phyloP scores from a whole-genome alignment of 2,888 invertebrate species.

The Phoenoteleia sp. region DNA sequence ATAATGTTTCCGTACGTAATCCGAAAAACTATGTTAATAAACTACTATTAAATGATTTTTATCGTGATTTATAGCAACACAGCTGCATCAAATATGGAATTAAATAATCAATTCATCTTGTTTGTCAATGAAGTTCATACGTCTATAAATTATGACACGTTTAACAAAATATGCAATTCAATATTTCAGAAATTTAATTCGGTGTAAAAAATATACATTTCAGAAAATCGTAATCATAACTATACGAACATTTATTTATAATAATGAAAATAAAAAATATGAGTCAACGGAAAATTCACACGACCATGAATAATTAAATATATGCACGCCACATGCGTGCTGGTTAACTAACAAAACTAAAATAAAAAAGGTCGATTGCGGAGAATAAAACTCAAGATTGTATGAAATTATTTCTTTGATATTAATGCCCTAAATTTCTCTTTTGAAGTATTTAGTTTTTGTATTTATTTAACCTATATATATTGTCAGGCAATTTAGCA shows the following conservation, averaged over 20 bases:
- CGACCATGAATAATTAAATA: slow-evolving; percentile 52
- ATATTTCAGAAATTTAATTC: too few relatives aligned
- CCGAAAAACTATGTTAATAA: too few relatives aligned
- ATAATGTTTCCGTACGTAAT: too few relatives aligned
- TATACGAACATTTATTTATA: too few relatives aligned
- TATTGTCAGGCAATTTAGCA: too few relatives aligned
- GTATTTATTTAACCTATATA: not conserved
- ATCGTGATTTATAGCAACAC: not conserved
- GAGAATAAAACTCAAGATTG: slow-evolving; percentile 32
- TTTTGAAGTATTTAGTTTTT: not conserved
- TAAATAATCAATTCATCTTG: not conserved
- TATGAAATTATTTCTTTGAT: slow-evolving; percentile 31
- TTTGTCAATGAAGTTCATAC: too few relatives aligned
- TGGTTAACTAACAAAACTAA: slow-evolving; percentile 44
- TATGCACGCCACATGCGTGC: slow-evolving; percentile 58
- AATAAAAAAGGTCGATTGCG: slow-evolving; percentile 57
- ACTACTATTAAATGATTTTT: slow-evolving; percentile 24
- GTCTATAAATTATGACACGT: not conserved
- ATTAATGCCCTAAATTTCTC: not conserved
- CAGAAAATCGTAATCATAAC: too few relatives aligned
- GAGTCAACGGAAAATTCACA: slow-evolving; percentile 23
- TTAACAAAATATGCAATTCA: not conserved
- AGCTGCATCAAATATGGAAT: slow-evolving; percentile 1
- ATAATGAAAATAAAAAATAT: slow-evolving; percentile 24
- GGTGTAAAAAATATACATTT: too few relatives aligned